Evolutionary conservation across 1,140 invertebrate genomes (phyloP).

Genomic region (Amphibalanus amphitrite): DNA sequence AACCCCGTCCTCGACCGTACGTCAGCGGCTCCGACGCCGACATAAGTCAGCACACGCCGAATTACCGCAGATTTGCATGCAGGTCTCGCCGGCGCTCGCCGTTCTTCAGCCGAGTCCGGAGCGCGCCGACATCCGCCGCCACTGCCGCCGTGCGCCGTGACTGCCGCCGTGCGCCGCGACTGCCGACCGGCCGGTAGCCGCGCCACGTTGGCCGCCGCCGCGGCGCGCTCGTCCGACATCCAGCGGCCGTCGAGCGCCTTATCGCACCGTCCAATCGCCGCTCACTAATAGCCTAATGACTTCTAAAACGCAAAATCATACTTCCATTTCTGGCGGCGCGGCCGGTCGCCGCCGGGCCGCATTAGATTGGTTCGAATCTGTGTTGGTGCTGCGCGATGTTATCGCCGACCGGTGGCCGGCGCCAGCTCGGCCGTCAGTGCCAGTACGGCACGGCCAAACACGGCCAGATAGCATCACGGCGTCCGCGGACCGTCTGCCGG

Average conservation of each 20-base stretch:
- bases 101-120: too few relatives aligned
- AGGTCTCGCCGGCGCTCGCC: background rate
- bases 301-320: conserved; percentile 2
- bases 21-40: background rate
- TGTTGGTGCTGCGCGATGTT: background rate
- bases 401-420: background rate
- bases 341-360: too few relatives aligned
- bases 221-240: background rate
- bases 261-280: background rate
- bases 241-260: background rate
- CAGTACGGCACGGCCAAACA: background rate
- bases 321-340: background rate
- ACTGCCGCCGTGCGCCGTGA: too few relatives aligned
- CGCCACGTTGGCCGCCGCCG: too few relatives aligned
- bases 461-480: background rate
- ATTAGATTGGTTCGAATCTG: background rate
- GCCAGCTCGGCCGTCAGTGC: background rate
- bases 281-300: background rate
- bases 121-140: too few relatives aligned
- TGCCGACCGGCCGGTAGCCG: background rate
- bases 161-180: too few relatives aligned
- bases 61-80: background rate
- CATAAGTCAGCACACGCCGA: background rate
- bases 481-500: too few relatives aligned
- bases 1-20: background rate